These are phyloP conservation scores for Nemotelus pantherinus DNA, from an alignment of 2,888 invertebrate species.

Conservation along the genomic window DNA sequence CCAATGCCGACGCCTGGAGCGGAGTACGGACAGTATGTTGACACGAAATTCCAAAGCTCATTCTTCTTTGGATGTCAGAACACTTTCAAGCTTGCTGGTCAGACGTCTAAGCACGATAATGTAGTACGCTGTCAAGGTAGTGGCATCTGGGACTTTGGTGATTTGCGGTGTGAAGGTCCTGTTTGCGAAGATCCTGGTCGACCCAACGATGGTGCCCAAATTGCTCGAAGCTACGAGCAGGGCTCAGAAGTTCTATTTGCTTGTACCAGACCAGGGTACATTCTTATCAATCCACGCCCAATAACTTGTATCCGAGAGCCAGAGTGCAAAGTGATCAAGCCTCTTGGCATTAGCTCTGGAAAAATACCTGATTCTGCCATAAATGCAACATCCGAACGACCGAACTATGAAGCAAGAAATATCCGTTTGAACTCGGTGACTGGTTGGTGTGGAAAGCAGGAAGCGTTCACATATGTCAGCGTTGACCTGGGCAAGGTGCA, in stretches of 20 bases:
- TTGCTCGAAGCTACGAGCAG: constrained; percentile 85
- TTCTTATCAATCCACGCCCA: constrained; percentile 88
- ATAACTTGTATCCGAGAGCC: constrained; percentile 92
- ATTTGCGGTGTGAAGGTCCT: constrained; percentile 91
- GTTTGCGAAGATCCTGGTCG: constrained; percentile 96
- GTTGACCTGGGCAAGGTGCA: constrained; percentile 94
- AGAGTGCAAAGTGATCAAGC: constrained; percentile 91
- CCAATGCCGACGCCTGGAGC: constrained; percentile 93
- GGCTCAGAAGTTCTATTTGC: constrained; percentile 91
- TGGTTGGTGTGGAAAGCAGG: constrained; percentile 97
- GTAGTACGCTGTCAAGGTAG: constrained; percentile 91
- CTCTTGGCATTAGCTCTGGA: constrained; percentile 90
- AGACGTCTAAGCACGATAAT: constrained; percentile 90
- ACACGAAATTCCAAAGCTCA: constrained; percentile 90
- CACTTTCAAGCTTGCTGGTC: constrained; percentile 92
- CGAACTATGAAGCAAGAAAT: constrained; percentile 90
- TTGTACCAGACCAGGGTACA: constrained; percentile 91
- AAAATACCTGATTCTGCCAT: constrained; percentile 94
- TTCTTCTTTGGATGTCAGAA: constrained; percentile 97
- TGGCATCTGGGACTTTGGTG: constrained; percentile 97
- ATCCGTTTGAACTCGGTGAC: constrained; percentile 91
- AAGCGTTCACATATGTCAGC: constrained; percentile 94
- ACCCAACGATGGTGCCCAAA: constrained; percentile 90
- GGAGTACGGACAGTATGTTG: constrained; percentile 87
- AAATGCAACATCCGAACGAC: constrained; percentile 92